These are phyloP conservation scores for Mythimna impura DNA, from an alignment of 2,888 invertebrate genomes.

Conservation along the genomic window DNA sequence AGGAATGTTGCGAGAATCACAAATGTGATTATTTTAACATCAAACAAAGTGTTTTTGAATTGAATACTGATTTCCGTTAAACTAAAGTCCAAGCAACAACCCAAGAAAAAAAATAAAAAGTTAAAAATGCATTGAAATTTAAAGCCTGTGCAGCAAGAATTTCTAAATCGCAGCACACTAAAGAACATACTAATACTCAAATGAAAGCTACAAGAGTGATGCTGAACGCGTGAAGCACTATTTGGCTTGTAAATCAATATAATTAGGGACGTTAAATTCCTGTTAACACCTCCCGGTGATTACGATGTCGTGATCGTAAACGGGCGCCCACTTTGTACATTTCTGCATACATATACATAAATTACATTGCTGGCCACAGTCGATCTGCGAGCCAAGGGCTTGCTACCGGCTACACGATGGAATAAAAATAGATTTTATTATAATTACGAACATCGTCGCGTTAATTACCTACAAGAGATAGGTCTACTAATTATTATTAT, in stretches of 20 bases:
- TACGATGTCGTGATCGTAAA: constrained; percentile 70
- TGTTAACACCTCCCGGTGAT: constrained; percentile 72
- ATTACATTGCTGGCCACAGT: constrained; percentile 67
- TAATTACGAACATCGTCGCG: constrained; percentile 41
- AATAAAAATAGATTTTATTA: constrained; percentile 61
- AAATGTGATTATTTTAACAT: not conserved
- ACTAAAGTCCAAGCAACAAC: too few relatives aligned
- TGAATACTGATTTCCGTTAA: too few relatives aligned
- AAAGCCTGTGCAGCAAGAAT: not conserved
- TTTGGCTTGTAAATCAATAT: constrained; percentile 74
- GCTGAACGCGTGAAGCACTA: constrained; percentile 43
- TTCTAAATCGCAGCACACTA: not conserved
- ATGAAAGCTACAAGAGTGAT: constrained; percentile 31
- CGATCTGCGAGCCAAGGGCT: constrained; percentile 36
- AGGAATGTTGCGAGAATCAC: not conserved
- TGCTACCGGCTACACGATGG: constrained; percentile 57
- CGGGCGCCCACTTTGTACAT: constrained; percentile 69
- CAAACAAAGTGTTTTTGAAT: not conserved
- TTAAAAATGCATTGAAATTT: not conserved
- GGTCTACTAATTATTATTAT: constrained; percentile 38
- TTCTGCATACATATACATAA: constrained; percentile 74
- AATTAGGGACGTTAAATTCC: constrained; percentile 72
- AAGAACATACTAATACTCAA: constrained; percentile 21
- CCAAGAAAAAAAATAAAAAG: too few relatives aligned
- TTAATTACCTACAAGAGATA: constrained; percentile 43